Evolutionary conservation across 2,888 invertebrate genomes (phyloP).

Genomic region (Aphidius colemani): DNA sequence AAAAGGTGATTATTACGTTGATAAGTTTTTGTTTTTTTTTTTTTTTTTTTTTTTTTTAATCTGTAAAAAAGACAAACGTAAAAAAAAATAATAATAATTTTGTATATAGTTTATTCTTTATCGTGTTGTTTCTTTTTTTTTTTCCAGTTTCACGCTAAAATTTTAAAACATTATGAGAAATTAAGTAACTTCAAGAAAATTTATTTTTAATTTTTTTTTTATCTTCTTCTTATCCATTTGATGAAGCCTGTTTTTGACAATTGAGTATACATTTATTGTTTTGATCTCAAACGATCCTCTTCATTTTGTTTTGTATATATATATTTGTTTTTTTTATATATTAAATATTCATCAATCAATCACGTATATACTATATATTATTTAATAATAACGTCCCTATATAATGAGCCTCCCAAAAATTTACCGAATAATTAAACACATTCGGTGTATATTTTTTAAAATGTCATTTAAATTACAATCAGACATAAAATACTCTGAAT

Average conservation of each 20-base stretch:
- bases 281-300: too few relatives aligned
- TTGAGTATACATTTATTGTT: not conserved
- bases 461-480: too few relatives aligned
- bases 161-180: too few relatives aligned
- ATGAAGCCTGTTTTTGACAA: not conserved
- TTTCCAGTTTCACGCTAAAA: not conserved
- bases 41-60: constrained; percentile 12
- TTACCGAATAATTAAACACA: too few relatives aligned
- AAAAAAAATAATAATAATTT: not conserved
- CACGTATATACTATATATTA: too few relatives aligned
- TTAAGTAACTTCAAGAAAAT: not conserved
- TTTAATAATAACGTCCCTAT: too few relatives aligned
- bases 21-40: constrained; percentile 17
- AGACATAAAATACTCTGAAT: too few relatives aligned
- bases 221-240: not conserved
- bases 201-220: not conserved
- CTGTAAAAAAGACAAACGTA: not conserved
- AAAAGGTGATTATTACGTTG: constrained; percentile 23
- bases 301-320: too few relatives aligned
- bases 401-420: too few relatives aligned
- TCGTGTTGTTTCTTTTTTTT: not conserved
- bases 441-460: too few relatives aligned
- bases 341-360: too few relatives aligned
- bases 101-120: not conserved
- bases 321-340: too few relatives aligned